Evolutionary conservation across 2,113 vertebrate genomes (phyloP), one percentile per base, ranked within the genome.

Genomic region (Micronycteris hirsuta): DNA sequence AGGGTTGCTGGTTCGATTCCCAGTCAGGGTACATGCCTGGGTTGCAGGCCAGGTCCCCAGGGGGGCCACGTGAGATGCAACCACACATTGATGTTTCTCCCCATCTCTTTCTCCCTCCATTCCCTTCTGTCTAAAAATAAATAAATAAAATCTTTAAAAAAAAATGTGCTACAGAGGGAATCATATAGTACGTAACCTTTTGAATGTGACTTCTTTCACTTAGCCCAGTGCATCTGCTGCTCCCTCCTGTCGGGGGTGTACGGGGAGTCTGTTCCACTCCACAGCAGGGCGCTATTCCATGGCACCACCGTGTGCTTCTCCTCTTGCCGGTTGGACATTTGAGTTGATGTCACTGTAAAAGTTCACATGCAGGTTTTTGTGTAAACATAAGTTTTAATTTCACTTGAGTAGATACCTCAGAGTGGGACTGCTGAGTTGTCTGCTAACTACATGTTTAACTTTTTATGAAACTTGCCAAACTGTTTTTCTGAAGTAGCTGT

Each of bases 381-480:
- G 7, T 70, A 63, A 70, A 67, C 17, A 1, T 58, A 58, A 33
- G 14, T 70, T 56, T 88, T 76, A 54, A 54, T 61, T 89, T 87
- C 45, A 89, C 45, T 67, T 68, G 36, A 68, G n/a, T 58, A 41
- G 13, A 13, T 28, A 54, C 9, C 52, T 84, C 76, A 47, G 26
- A 91, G 33, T 71, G 12, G 45, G 70, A 78, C 13, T 77, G 16
- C 58, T 41, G 26, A 28, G 36, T 84, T 73, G 3, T 26, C 24
- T 16, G 24, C 20, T 80, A 45, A 92, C 28, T 36, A 63, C 88
- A 33, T 58, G 31, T 73, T 82, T 38, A 54, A 56, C 8, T 49
- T 93, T 86, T 87, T 84, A 91, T 84, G 84, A 86, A 82, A 68
- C 28, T 52, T 58, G 16, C 38, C 63, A 77, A 54, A 19, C 28